Evolutionary conservation across 2,797 vertebrate species (phyloP).

Genomic region (Varecia variegata): DNA sequence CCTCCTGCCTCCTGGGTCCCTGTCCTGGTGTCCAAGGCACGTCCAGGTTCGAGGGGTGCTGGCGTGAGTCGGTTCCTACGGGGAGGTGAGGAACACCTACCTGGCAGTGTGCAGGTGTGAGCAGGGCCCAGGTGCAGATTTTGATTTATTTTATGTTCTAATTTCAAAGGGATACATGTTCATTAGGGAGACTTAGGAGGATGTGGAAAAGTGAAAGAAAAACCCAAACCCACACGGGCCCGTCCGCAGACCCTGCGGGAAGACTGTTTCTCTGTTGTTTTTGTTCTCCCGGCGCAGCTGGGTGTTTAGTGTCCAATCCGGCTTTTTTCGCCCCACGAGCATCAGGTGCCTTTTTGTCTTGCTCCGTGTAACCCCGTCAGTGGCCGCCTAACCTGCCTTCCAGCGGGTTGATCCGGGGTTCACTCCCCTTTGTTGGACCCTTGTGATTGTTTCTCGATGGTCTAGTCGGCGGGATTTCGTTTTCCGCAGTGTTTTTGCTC

Average conservation of each 20-base stretch:
- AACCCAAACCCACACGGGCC: background rate
- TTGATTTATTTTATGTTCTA: background rate
- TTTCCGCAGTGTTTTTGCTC: background rate
- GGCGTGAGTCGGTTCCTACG: accelerated
- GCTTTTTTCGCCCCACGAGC: accelerated
- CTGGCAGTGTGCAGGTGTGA: accelerated
- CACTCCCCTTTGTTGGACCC: accelerated
- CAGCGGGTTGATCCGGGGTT: background rate
- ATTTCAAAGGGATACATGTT: background rate
- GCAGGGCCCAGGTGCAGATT: background rate
- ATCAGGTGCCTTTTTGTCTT: background rate
- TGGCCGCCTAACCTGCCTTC: background rate
- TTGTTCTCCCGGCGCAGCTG: accelerated
- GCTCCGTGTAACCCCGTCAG: background rate
- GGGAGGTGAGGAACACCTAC: background rate
- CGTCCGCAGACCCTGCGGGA: background rate
- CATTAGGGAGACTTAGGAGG: background rate
- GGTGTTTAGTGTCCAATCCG: background rate
- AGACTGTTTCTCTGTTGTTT: accelerated
- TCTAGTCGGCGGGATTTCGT: accelerated
- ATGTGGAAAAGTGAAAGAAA: background rate
- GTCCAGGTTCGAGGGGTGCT: background rate
- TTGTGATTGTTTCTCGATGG: background rate
- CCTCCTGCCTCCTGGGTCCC: background rate
- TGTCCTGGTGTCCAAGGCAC: background rate